These are phyloP conservation scores for Drosophila formosana DNA, from an alignment of 2,888 invertebrate genomes.

Conservation along the genomic window DNA sequence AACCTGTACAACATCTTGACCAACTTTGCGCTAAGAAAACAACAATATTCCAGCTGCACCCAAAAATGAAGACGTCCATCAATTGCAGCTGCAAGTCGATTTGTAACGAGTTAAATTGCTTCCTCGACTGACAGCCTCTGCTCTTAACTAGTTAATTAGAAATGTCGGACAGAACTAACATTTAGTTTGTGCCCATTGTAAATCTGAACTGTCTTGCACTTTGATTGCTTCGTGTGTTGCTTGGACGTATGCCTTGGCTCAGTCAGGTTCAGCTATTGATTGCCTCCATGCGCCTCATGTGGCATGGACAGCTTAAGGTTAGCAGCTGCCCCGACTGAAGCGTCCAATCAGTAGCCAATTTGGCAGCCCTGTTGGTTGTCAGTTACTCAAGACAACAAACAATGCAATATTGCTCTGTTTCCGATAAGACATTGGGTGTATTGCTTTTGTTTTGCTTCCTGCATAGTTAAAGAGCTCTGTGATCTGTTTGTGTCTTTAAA, in stretches of 20 bases:
- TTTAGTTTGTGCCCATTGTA: constrained; percentile 32
- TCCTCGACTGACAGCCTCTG: constrained; percentile 30
- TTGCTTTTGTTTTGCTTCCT: constrained; percentile 2
- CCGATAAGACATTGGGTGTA: background rate
- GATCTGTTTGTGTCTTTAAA: background rate
- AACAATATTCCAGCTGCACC: background rate
- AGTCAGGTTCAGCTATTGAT: constrained; percentile 15
- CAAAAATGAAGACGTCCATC: background rate
- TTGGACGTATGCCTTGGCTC: background rate
- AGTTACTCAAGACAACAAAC: constrained; percentile 17
- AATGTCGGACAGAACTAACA: constrained; percentile 31
- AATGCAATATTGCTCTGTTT: constrained; percentile 4
- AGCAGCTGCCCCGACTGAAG: background rate
- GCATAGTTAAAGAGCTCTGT: constrained; percentile 8
- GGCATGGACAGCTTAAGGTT: constrained; percentile 31
- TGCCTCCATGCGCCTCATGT: constrained; percentile 20
- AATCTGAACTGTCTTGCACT: constrained; percentile 33
- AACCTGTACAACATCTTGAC: background rate
- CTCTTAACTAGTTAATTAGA: constrained; percentile 49
- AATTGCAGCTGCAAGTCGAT: constrained; percentile 11
- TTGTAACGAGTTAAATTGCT: constrained; percentile 7
- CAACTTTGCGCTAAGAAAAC: background rate
- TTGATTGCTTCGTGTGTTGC: constrained; percentile 28
- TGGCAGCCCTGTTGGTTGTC: constrained; percentile 35
- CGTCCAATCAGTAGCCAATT: constrained; percentile 42